Conservation (phyloP, 2,888 invertebrate species). For the Drosophila mettleri region DNA sequence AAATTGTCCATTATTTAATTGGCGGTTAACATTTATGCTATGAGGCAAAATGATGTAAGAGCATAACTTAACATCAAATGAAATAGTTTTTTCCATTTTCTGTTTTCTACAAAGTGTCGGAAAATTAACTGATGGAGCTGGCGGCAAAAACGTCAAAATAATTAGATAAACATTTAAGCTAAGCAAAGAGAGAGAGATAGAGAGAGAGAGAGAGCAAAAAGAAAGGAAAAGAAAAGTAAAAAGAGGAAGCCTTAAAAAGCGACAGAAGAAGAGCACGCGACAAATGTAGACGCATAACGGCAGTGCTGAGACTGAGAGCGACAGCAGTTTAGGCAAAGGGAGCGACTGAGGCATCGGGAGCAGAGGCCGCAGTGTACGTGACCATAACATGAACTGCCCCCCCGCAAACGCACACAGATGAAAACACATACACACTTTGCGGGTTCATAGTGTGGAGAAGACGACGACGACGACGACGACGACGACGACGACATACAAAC, state of each 20-base stretch:
- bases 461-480: conserved; percentile 27
- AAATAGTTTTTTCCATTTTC: conserved; percentile 48
- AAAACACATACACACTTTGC: conserved; percentile 51
- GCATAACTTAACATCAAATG: conserved; percentile 35
- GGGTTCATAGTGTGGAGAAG: conserved; percentile 68
- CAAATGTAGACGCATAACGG: conserved; percentile 66
- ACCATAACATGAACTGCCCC: conserved; percentile 79
- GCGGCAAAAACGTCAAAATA: conserved; percentile 71
- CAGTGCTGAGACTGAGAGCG: conserved; percentile 36
- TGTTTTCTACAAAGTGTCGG: conserved; percentile 39
- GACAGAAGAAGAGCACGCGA: conserved; percentile 44
- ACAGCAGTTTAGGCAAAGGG: not conserved
- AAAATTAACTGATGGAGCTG: conserved; percentile 40
- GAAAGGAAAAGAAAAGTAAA: conserved; percentile 53
- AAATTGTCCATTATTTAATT: not conserved
- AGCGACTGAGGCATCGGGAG: conserved; percentile 11
- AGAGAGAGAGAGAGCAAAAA: too few species aligned
- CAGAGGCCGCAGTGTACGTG: conserved; percentile 63
- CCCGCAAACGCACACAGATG: conserved; percentile 32
- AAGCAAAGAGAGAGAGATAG: conserved; percentile 38
- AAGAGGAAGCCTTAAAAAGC: conserved; percentile 32
- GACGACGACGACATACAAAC: conserved; percentile 67
- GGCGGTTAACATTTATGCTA: conserved; percentile 11
- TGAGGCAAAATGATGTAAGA: conserved; percentile 33
- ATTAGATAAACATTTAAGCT: conserved; percentile 79